Base-by-base conservation (phyloP, 2,888 invertebrate genomes). In the Oligia fasciuncula region DNA sequence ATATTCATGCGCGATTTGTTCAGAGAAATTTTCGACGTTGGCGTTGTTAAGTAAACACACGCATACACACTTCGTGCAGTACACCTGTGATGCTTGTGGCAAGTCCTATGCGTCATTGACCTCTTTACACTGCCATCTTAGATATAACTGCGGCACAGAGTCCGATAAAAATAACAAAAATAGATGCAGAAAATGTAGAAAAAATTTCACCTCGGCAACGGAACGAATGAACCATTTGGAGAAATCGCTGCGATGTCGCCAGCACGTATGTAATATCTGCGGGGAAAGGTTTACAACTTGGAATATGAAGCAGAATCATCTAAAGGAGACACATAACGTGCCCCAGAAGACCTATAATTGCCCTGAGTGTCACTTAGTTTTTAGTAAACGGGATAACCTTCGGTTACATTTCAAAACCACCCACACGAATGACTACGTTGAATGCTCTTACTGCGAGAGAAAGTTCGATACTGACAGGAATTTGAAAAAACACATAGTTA, bases 71-170 rank as follows among this genome's bases (percentile, higher is more conserved):
- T 94, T 92, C 70, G 88, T 89, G 4, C 92, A 91, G 74, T 93
- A 91, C 65, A 90, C 92, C 0, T 93, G 94, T 14, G 92, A 94
- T 73, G 51, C 89, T 2, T 93, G 93, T 72, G 93, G 93, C 0
- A 92, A 91, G 71, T 91, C 91, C 3, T 93, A 92, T 67, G 90
- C 90, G 0, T 89, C 91, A 0, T 81, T 88, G 5, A 88, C 92
- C 0, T 90, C 90, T 0, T 71, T 93, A 51, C 88, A 90, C 0
- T 88, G 90, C 51, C 93, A 93, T 63, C 80, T 91, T 1, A 85
- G 89, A 14, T 87, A 89, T 66, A 80, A 80, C 11, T 90, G 90
- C 46, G 80, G 86, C 13, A 81, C 70, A 0, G 83, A 67, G 46
- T 80, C 89, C 4, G 82, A 82, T 23, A 74, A 66, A 62, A 85